These are phyloP conservation scores for Pocota personata DNA, from an alignment of 2,888 invertebrate species.

Conservation along the genomic window DNA sequence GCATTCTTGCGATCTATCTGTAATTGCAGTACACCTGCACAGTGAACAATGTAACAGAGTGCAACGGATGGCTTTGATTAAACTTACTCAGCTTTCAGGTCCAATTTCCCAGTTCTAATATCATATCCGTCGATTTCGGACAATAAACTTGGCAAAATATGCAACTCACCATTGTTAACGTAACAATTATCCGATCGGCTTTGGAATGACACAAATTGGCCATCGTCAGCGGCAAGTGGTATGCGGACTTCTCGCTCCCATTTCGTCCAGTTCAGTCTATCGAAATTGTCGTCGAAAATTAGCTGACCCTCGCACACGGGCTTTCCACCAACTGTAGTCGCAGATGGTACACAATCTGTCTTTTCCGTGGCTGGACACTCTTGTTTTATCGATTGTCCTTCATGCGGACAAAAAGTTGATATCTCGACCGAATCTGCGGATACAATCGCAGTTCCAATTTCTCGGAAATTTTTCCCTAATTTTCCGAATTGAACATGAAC, in stretches of 20 bases:
- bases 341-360: constrained; percentile 47
- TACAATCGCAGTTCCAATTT: neutral
- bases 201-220: constrained; percentile 83
- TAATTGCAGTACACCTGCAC: constrained; percentile 84
- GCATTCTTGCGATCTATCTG: constrained; percentile 79
- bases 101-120: constrained; percentile 78
- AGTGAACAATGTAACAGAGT: neutral
- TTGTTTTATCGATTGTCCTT: neutral
- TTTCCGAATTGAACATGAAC: constrained; percentile 82
- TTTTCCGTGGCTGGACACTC: neutral
- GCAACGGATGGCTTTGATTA: neutral
- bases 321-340: constrained; percentile 81
- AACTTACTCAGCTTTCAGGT: constrained; percentile 80
- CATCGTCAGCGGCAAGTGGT: constrained; percentile 83
- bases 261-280: constrained; percentile 81
- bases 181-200: constrained; percentile 78
- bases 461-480: neutral
- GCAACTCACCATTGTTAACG: constrained; percentile 79
- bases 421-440: neutral
- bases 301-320: constrained; percentile 83
- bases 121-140: constrained; percentile 60
- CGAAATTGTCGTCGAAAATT: constrained; percentile 87
- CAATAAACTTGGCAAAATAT: constrained; percentile 81
- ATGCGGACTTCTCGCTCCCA: constrained; percentile 86
- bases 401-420: neutral